A percentile compares a stretch with the other conserved stretches of the same genome.
phyloP scores from a whole-genome alignment of 2,113 vertebrate genomes.

The Oxygymnocypris stewartii region DNA sequence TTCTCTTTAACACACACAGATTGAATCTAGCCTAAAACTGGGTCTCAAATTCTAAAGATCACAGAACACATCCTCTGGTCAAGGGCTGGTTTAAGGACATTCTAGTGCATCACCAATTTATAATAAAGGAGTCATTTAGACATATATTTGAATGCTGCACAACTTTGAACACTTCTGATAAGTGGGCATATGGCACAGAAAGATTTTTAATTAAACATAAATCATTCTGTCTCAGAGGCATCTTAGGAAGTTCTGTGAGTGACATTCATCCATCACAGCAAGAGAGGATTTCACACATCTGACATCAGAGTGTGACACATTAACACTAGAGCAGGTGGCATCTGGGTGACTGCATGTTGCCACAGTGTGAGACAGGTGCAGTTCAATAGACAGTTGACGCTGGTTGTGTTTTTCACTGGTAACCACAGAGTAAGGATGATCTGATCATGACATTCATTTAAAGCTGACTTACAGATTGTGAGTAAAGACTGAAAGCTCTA shows the following conservation, averaged over 20 bases:
- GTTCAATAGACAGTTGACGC: background rate
- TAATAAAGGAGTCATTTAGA: background rate
- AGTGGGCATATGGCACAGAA: background rate
- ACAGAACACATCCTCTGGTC: background rate
- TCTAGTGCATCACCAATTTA: background rate
- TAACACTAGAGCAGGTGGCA: slow-evolving; percentile 39
- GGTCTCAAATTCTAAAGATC: background rate
- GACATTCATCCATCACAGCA: slow-evolving; percentile 33
- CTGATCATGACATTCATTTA: slow-evolving; percentile 7
- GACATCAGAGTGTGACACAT: slow-evolving; percentile 30
- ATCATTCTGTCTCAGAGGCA: background rate
- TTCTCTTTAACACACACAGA: background rate
- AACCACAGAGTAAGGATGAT: background rate
- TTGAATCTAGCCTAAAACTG: background rate
- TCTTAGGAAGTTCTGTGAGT: background rate
- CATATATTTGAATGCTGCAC: background rate
- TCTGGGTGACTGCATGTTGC: slow-evolving; percentile 12
- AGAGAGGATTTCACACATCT: slow-evolving; percentile 19
- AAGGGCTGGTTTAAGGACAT: background rate
- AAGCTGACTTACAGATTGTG: background rate
- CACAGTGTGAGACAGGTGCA: slow-evolving; percentile 18
- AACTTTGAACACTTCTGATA: background rate
- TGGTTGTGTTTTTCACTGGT: background rate
- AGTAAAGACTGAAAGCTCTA: background rate
- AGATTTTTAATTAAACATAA: background rate